Evolutionary conservation across 2,888 invertebrate genomes (phyloP), one percentile per base, ranked within the genome.

Genomic region (Hydrotaea cyrtoneurina): DNA sequence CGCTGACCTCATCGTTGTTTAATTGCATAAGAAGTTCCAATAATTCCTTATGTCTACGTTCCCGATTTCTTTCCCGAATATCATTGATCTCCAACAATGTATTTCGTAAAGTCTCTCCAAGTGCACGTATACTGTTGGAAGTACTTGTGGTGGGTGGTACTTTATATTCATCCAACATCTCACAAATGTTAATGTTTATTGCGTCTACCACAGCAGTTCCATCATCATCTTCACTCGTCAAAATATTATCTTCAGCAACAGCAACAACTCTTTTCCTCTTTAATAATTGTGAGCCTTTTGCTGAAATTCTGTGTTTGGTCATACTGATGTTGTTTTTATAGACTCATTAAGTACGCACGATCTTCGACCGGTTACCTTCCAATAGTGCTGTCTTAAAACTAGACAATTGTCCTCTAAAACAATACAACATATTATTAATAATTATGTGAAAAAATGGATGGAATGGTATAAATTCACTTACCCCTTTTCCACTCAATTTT

Each of bases 21-120:
- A 72, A 55, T 21, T 31, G 75, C 17, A 11, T 83, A n/a, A 82
- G 64, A 13, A 86, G 17, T 0, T 78, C 43, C 66, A 88, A 73
- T 5, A 87, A 50, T 62, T 88, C 88, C 21, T 66, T 76, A 73
- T 88, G 88, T 0, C 87, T 80, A 1, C 88, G 83, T 19, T 88
- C 87, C 13, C 80, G 82, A 59, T 86, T 85, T n/a, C 81, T 78
- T 64, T 88, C 88, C n/a, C 86, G 83, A 2, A 86, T 83, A 57
- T 85, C 85, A 66, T 86, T 83, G 15, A 88, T 87, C 76, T 88
- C 87, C n/a, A 88, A 39, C 43, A 88, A 66, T 7, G 87, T 87
- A 13, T 59, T 73, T 21, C 86, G 80, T 69, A 88, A 86, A 2
- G 87, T 86, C n/a, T 83, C 80, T 10, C 85, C 84, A 13, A 88